Base-by-base conservation (phyloP, 2,113 vertebrate genomes). In the Sclerurus mexicanus region DNA sequence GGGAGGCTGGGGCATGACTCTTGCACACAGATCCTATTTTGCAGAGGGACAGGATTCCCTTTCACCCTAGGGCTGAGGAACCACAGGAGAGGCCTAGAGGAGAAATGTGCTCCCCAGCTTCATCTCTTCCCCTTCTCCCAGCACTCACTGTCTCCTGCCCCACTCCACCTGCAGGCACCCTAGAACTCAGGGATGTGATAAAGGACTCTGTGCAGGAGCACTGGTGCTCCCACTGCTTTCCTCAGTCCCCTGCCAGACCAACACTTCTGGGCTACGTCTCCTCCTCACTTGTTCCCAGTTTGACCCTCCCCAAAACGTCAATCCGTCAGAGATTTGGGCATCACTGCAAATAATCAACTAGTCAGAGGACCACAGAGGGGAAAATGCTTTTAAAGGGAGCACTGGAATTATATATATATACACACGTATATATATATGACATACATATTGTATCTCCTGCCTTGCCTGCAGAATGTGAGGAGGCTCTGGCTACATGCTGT, bases 1-100 rank as follows among this genome's bases (percentile, higher is more conserved):
- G 23, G 16, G 33, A 10, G 12, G 33, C 17, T 0, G 0, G 22
- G 25, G 11, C 40, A 56, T 0, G 7, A 21, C 15, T 66, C 23
- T 66, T 21, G 62, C 31, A 12, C 0, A 0, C 40, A 62, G 40
- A 49, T 24, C 16, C 49, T 47, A 4, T 50, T 84, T 84, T 77
- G 59, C 59, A 88, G 46, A 80, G 39, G 39, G 39, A 12, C 39
- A 40, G 39, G 39, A 40, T 9, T 40, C 39, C 12, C 39, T 12
- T 40, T 40, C 39, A 40, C 39, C 39, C 39, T 12, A 40, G 39
- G 39, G 39, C 39, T 40, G 40, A 42, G n/a, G n/a, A n/a, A 13
- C 59, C 31, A 72, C 60, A 77, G 30, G 21, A 89, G 71, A 85
- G 76, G 35, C 21, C 62, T 64, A 40, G 31, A 74, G 21, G 16